Conservation (phyloP, 2,797 vertebrate species). For the Eulemur mongoz region DNA sequence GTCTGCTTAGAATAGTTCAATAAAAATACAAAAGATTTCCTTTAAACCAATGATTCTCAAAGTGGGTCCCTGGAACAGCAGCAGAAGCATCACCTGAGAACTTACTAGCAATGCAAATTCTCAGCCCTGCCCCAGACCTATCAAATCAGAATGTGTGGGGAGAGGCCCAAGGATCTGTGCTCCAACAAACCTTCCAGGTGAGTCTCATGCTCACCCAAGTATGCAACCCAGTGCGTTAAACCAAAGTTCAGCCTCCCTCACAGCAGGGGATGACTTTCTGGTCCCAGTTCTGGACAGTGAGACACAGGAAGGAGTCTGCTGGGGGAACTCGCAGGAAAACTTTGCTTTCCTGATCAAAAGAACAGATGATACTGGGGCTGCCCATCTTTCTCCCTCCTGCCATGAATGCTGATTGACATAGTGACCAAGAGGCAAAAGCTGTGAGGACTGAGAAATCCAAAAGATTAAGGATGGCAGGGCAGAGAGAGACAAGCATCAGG, state of each 20-base stretch:
- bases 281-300: background rate
- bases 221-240: background rate
- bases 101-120: background rate
- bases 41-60: background rate
- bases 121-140: background rate
- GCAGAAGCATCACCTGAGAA: background rate
- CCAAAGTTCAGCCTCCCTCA: background rate
- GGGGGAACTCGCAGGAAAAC: background rate
- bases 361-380: background rate
- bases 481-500: background rate
- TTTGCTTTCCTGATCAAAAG: background rate
- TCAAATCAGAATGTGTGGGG: background rate
- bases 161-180: too few relatives aligned
- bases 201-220: background rate
- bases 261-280: background rate
- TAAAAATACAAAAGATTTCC: background rate
- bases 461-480: background rate
- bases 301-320: background rate
- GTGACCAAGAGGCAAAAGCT: background rate
- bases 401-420: background rate
- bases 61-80: background rate
- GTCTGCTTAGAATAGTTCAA: background rate
- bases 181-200: background rate
- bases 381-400: background rate
- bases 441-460: background rate